Evolutionary conservation across 2,888 invertebrate species (phyloP).

Genomic region (Abscondita cerata): DNA sequence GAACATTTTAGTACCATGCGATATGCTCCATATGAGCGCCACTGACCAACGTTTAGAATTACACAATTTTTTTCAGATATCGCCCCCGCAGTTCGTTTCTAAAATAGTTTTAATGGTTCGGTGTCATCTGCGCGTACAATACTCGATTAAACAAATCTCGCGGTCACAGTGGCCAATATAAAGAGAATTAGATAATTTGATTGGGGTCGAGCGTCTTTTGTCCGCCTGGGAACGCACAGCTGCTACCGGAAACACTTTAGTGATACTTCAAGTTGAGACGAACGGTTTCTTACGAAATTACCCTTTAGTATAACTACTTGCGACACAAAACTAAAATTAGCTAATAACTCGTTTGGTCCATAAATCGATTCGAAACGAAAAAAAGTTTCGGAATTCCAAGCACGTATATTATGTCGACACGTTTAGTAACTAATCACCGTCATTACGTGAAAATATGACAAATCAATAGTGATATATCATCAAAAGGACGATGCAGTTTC

Average conservation of each 20-base stretch:
- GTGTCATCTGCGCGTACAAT: constrained; percentile 48
- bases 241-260: constrained; percentile 58
- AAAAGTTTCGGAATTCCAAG: constrained; percentile 2
- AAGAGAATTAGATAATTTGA: constrained; percentile 60
- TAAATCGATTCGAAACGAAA: too few relatives aligned
- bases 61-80: too few relatives aligned
- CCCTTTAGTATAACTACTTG: constrained; percentile 20
- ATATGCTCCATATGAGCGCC: constrained; percentile 43
- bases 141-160: constrained; percentile 56
- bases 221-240: constrained; percentile 58
- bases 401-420: constrained; percentile 6
- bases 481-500: constrained; percentile 26
- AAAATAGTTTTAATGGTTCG: constrained; percentile 13
- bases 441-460: constrained; percentile 33
- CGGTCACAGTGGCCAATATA: constrained; percentile 55
- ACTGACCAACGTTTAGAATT: constrained; percentile 25
- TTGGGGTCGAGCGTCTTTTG: constrained; percentile 59
- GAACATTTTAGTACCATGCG: constrained; percentile 42
- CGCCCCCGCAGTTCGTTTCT: too few relatives aligned
- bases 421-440: constrained; percentile 28
- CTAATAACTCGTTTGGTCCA: too few relatives aligned
- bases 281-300: constrained; percentile 29
- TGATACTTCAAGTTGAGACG: constrained; percentile 40
- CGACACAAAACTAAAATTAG: neutral
- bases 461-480: constrained; percentile 38